phyloP scores from a whole-genome alignment of 2,113 vertebrate genomes.

The Leptocoma aspasia region DNA sequence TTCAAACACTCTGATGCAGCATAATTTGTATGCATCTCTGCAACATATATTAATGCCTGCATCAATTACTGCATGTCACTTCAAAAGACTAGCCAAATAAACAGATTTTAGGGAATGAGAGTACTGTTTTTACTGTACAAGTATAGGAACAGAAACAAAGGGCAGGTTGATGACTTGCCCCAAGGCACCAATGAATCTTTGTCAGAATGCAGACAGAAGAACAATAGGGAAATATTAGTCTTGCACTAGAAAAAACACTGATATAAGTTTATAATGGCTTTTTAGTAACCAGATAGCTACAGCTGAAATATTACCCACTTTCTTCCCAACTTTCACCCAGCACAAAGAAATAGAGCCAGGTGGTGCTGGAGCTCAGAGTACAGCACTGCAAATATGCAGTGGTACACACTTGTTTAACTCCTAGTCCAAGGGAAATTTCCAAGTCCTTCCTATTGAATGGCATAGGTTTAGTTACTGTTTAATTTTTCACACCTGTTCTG shows the following conservation, averaged over 20 bases:
- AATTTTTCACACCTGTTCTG: not conserved
- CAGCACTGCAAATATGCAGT: not conserved
- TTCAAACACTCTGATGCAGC: not conserved
- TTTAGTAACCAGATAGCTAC: not conserved
- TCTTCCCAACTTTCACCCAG: not conserved
- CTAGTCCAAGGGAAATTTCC: not conserved
- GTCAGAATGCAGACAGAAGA: not conserved
- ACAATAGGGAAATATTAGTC: not conserved
- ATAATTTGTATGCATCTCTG: not conserved
- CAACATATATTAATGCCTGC: not conserved
- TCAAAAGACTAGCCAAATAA: not conserved
- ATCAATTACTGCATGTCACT: not conserved
- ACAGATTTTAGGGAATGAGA: not conserved
- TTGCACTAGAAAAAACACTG: not conserved
- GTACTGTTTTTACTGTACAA: not conserved
- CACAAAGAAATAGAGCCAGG: not conserved
- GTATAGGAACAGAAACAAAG: not conserved
- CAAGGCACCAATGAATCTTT: not conserved
- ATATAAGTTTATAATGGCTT: not conserved
- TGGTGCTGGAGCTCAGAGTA: not conserved
- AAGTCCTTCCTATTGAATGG: not conserved
- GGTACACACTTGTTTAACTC: not conserved
- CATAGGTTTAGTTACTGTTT: not conserved
- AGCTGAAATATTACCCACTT: not conserved
- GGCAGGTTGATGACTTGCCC: not conserved